Conservation (phyloP, 2,113 vertebrate species). For the Leptodactylus fuscus region DNA sequence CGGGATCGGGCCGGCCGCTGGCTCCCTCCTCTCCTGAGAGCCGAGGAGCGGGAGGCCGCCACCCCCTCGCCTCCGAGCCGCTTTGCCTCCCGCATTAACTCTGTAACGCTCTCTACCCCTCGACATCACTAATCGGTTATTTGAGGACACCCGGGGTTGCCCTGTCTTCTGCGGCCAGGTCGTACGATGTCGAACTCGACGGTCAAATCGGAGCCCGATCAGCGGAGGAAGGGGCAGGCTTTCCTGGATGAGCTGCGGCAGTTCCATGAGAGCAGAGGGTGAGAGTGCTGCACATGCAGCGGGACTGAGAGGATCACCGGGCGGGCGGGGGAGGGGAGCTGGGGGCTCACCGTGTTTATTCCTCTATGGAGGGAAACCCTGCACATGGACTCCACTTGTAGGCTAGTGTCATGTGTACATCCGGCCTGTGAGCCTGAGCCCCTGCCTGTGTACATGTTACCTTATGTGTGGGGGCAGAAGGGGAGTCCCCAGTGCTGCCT, state of each 20-base stretch:
- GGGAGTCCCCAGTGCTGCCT: too few relatives aligned
- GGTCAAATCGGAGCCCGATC: constrained; percentile 96
- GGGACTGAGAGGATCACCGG: neutral
- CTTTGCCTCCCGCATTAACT: constrained; percentile 21
- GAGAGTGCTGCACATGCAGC: constrained; percentile 59
- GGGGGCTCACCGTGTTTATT: neutral
- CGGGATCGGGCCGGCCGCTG: constrained; percentile 40
- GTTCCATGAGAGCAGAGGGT: constrained; percentile 99
- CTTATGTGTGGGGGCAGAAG: neutral
- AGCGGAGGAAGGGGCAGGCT: constrained; percentile 98
- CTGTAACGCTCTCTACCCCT: neutral
- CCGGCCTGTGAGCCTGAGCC: too few relatives aligned
- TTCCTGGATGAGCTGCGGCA: constrained; percentile 99
- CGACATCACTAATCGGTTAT: constrained; percentile 42
- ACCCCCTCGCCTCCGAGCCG: constrained; percentile 36
- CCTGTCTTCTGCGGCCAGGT: constrained; percentile 59
- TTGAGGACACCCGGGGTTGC: constrained; percentile 48
- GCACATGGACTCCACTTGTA: neutral
- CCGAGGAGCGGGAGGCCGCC: constrained; percentile 41
- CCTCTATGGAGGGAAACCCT: constrained; percentile 40
- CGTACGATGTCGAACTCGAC: constrained; percentile 94
- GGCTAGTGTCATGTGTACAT: too few relatives aligned
- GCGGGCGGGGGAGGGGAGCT: constrained; percentile 7
- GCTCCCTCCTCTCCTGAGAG: constrained; percentile 56
- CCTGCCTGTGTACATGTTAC: neutral